These are phyloP conservation scores for Xestia sexstrigata DNA, from an alignment of 2,888 invertebrate species.

Conservation along the genomic window DNA sequence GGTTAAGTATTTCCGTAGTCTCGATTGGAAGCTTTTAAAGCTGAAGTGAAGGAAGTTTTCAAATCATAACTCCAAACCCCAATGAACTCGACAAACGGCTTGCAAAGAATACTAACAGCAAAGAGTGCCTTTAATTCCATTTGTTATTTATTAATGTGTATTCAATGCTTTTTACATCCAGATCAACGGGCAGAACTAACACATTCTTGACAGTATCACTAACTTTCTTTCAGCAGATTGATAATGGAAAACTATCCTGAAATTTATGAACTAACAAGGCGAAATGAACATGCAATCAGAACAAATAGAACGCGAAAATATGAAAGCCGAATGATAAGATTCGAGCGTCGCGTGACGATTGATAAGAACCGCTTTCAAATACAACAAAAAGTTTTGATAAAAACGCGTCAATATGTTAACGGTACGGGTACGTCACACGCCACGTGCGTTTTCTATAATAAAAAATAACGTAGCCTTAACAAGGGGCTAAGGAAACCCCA, in stretches of 20 bases:
- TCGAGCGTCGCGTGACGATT: constrained; percentile 50
- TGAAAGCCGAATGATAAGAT: constrained; percentile 55
- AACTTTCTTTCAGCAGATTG: constrained; percentile 9
- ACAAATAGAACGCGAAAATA: constrained; percentile 52
- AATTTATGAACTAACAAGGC: constrained; percentile 29
- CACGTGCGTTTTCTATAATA: constrained; percentile 77
- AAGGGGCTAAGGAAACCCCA: constrained; percentile 88
- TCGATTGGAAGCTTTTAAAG: background rate
- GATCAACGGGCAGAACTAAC: constrained; percentile 26
- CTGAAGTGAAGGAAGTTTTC: background rate
- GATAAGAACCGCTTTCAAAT: constrained; percentile 52
- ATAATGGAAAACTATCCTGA: constrained; percentile 24
- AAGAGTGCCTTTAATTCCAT: background rate
- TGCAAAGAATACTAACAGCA: background rate
- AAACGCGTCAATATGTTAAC: constrained; percentile 60
- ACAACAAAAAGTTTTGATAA: constrained; percentile 50
- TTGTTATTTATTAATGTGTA: constrained; percentile 25
- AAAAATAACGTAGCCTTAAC: constrained; percentile 78
- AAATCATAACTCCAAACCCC: background rate
- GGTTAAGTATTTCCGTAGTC: constrained; percentile 2
- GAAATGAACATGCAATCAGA: constrained; percentile 52
- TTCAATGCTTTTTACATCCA: background rate
- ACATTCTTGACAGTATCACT: constrained; percentile 11
- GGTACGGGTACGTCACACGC: constrained; percentile 62
- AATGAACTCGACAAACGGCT: background rate